A percentile compares a stretch with the other conserved stretches of the same genome.
phyloP scores from a whole-genome alignment of 2,888 invertebrate species.

The Pseudanteris insignis region DNA sequence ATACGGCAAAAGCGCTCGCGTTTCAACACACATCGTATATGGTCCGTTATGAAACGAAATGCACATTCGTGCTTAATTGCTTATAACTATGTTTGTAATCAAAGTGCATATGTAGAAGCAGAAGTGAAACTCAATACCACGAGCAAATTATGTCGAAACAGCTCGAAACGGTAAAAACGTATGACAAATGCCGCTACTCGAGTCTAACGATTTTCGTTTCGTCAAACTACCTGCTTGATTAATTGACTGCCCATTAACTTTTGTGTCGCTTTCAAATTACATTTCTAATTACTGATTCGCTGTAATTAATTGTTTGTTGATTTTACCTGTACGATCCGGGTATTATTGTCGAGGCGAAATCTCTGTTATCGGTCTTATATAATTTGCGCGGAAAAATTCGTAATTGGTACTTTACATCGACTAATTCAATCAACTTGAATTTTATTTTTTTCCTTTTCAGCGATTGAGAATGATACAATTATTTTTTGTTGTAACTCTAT shows the following conservation, averaged over 20 bases:
- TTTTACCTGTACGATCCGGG: too few species aligned
- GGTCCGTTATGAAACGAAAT: constrained; percentile 33
- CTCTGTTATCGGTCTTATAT: too few species aligned
- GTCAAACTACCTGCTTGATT: background rate
- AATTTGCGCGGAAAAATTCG: too few species aligned
- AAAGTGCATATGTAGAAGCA: constrained; percentile 31
- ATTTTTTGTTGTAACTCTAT: too few species aligned
- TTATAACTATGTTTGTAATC: constrained; percentile 40
- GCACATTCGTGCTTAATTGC: constrained; percentile 32
- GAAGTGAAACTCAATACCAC: constrained; percentile 33
- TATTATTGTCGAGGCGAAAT: too few species aligned
- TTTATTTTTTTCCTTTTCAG: too few species aligned
- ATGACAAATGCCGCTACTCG: constrained; percentile 24
- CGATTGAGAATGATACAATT: too few species aligned
- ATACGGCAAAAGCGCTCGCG: constrained; percentile 8
- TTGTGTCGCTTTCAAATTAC: background rate
- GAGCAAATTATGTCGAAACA: constrained; percentile 23
- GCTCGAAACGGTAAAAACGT: constrained; percentile 12
- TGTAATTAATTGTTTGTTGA: too few species aligned
- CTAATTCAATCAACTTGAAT: too few species aligned
- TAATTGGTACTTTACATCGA: too few species aligned
- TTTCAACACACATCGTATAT: constrained; percentile 26
- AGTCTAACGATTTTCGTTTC: constrained; percentile 8
- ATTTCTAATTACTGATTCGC: too few species aligned
- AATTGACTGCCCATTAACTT: background rate